Percentiles rank a stretch among this genome's conserved stretches.
Evolutionary conservation across 2,888 invertebrate genomes (phyloP).

Genomic region (Polydrusus pterygomalis): DNA sequence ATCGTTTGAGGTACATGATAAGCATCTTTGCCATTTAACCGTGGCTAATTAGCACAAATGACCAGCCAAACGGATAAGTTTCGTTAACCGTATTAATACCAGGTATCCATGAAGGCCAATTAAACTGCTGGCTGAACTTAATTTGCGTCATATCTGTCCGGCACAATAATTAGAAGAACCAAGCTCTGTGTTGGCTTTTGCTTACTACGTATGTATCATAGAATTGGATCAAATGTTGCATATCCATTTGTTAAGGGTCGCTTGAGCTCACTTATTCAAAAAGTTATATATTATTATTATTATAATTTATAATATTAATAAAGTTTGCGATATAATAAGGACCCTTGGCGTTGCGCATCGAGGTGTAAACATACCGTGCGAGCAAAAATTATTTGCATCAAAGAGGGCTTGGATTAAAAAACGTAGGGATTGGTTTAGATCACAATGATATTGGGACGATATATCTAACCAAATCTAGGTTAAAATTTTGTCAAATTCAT

Average conservation of each 20-base stretch:
- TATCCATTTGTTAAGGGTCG: background rate
- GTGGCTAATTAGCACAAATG: slow-evolving; percentile 20
- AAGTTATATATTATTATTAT: no score
- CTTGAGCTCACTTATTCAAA: background rate
- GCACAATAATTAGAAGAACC: slow-evolving; percentile 5
- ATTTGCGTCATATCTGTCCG: slow-evolving; percentile 1
- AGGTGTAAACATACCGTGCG: no score
- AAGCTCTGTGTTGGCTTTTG: background rate
- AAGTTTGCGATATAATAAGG: no score
- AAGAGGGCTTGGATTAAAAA: no score
- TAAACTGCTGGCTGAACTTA: slow-evolving; percentile 15
- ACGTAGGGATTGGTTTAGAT: no score
- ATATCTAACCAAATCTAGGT: no score
- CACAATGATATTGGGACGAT: no score
- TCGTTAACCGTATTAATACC: slow-evolving; percentile 21
- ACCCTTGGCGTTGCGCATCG: no score
- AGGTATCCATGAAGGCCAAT: slow-evolving; percentile 29
- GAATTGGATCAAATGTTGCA: background rate
- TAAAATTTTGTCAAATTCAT: no score
- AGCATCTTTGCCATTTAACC: background rate
- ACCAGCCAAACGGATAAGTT: slow-evolving; percentile 19
- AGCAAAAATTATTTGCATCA: no score
- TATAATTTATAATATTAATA: no score
- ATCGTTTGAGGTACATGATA: background rate
- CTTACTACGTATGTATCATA: background rate